These are phyloP conservation scores for Silvanus unidentatus DNA, from an alignment of 2,888 invertebrate species.

Conservation along the genomic window DNA sequence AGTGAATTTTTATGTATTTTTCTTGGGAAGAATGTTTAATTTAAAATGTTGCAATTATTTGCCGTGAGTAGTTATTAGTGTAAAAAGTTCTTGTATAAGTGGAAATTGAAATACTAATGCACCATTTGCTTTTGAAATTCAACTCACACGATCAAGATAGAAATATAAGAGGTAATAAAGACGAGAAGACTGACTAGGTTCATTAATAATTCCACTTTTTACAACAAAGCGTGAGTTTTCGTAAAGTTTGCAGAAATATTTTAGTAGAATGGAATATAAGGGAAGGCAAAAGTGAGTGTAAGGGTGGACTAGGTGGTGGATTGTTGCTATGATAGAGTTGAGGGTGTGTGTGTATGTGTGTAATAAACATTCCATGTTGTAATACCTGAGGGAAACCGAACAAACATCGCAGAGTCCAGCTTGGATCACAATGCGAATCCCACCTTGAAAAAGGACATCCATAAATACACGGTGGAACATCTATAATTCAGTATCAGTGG, in stretches of 20 bases:
- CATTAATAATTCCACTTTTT: conserved; percentile 23
- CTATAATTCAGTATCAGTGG: conserved; percentile 40
- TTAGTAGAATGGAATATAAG: conserved; percentile 16
- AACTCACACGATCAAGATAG: too few relatives aligned
- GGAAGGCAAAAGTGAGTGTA: not conserved
- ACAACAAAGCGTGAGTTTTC: conserved; percentile 8
- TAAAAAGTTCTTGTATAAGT: too few relatives aligned
- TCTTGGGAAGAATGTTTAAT: conserved; percentile 13
- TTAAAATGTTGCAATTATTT: too few relatives aligned
- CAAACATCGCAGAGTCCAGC: conserved; percentile 23
- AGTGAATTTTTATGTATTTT: conserved; percentile 32
- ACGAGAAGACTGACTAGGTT: conserved; percentile 16
- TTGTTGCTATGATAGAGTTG: too few relatives aligned
- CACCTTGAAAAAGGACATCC: conserved; percentile 37
- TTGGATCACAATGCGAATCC: conserved; percentile 31
- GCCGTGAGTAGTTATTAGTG: too few relatives aligned
- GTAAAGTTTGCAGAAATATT: conserved; percentile 17
- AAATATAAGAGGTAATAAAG: conserved; percentile 10
- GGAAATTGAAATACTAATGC: too few relatives aligned
- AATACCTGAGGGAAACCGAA: conserved; percentile 24
- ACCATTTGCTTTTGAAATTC: too few relatives aligned
- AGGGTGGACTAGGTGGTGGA: too few relatives aligned
- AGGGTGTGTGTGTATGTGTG: conserved; percentile 1
- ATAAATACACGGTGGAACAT: conserved; percentile 37
- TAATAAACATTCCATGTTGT: conserved; percentile 23